Percentiles rank a stretch among this genome's conserved stretches.
Conservation (phyloP, 2,797 vertebrate genomes). For the Chromobotia macracanthus region DNA sequence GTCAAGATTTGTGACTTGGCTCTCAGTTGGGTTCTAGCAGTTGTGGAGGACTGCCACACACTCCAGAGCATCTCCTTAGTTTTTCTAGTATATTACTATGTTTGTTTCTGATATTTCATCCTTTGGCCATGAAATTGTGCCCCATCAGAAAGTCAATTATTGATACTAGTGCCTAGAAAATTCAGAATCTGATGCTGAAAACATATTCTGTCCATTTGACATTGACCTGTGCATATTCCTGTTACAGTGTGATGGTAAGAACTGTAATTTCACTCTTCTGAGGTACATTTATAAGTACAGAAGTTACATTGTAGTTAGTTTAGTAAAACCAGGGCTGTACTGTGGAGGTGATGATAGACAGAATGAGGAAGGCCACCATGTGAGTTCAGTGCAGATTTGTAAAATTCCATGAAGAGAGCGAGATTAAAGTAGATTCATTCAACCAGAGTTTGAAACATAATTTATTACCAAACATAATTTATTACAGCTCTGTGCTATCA, state of each 20-base stretch:
- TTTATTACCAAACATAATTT: constrained; percentile 62
- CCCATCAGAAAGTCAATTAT: not conserved
- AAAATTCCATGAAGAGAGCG: constrained; percentile 58
- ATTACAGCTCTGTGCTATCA: constrained; percentile 40
- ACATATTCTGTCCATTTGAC: no score
- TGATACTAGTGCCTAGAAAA: no score
- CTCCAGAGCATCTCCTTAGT: not conserved
- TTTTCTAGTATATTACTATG: not conserved
- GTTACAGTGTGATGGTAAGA: not conserved
- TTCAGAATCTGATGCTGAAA: not conserved
- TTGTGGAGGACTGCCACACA: not conserved
- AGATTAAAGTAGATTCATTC: constrained; percentile 61
- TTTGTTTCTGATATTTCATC: not conserved
- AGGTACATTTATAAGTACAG: no score
- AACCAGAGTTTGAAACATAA: constrained; percentile 63
- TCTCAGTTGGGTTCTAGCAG: not conserved
- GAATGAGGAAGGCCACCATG: not conserved
- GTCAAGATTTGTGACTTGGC: not conserved
- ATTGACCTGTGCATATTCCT: not conserved
- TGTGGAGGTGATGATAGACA: constrained; percentile 18
- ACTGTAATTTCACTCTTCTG: no score
- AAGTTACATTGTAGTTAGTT: not conserved
- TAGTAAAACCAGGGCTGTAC: not conserved
- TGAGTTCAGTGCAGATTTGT: constrained; percentile 54
- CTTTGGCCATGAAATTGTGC: not conserved